phyloP scores from a whole-genome alignment of 1,140 invertebrate genomes.

The Forficula auricularia region DNA sequence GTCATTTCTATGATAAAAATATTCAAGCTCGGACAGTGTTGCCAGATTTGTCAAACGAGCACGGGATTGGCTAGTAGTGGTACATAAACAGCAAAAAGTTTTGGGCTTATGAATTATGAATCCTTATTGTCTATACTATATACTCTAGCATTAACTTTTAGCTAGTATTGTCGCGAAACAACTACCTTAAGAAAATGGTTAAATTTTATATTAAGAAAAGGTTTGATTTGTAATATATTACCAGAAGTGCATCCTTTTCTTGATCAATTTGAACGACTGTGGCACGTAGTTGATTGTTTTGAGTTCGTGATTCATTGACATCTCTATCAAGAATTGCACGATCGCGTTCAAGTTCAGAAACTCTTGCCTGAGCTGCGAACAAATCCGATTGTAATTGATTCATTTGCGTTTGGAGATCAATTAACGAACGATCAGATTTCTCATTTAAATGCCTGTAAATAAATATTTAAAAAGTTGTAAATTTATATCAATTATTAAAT shows the following conservation, averaged over 20 bases:
- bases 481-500: background rate
- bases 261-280: constrained; percentile 35
- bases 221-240: too few species aligned
- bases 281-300: constrained; percentile 33
- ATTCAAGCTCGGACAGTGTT: too few species aligned
- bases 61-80: too few species aligned
- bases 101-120: too few species aligned
- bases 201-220: too few species aligned
- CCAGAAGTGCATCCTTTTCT: constrained; percentile 39
- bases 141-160: too few species aligned
- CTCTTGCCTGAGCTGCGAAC: constrained; percentile 29
- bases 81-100: too few species aligned
- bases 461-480: background rate
- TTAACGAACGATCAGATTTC: constrained; percentile 39
- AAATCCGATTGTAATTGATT: constrained; percentile 34
- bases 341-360: constrained; percentile 33
- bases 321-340: constrained; percentile 34
- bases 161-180: too few species aligned
- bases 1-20: too few species aligned
- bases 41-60: too few species aligned
- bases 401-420: constrained; percentile 35
- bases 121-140: too few species aligned
- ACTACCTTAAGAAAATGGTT: too few species aligned
- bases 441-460: constrained; percentile 33
- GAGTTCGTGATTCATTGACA: constrained; percentile 32